Evolutionary conservation across 2,888 invertebrate species (phyloP).

Genomic region (Drosophila koepferae): DNA sequence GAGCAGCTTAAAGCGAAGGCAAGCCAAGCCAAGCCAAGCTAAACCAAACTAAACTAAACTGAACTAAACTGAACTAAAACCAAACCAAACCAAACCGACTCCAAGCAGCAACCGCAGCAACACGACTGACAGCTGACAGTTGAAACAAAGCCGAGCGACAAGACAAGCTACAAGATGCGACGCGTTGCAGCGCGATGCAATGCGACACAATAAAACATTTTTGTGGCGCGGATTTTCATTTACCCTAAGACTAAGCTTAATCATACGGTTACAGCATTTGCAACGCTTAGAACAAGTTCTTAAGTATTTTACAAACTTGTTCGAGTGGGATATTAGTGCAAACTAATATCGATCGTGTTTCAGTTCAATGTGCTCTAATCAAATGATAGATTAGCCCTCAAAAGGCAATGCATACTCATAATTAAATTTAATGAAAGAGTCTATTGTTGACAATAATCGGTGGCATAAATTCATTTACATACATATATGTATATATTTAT

Average conservation of each 20-base stretch:
- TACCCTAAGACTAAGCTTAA: conserved; percentile 2
- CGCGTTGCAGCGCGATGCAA: conserved; percentile 18
- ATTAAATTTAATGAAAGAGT: too few species aligned
- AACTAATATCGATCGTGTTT: too few species aligned
- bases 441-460: too few species aligned
- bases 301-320: neutral
- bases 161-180: conserved; percentile 48
- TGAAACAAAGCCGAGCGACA: conserved; percentile 56
- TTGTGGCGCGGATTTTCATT: conserved; percentile 25
- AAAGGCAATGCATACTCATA: too few species aligned
- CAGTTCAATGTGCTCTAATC: too few species aligned
- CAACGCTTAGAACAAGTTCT: conserved; percentile 1
- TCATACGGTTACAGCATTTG: neutral
- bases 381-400: too few species aligned
- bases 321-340: neutral
- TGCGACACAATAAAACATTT: conserved; percentile 61
- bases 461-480: too few species aligned
- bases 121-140: conserved; percentile 59
- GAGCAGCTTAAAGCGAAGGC: conserved; percentile 48
- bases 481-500: too few species aligned
- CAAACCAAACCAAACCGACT: conserved; percentile 14
- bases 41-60: conserved; percentile 5
- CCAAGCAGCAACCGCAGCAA: conserved; percentile 25
- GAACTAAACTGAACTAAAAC: conserved; percentile 7
- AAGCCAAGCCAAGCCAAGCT: conserved; percentile 1